Base-by-base conservation (phyloP, 2,888 invertebrate species). In the Ophion slaviceki region DNA sequence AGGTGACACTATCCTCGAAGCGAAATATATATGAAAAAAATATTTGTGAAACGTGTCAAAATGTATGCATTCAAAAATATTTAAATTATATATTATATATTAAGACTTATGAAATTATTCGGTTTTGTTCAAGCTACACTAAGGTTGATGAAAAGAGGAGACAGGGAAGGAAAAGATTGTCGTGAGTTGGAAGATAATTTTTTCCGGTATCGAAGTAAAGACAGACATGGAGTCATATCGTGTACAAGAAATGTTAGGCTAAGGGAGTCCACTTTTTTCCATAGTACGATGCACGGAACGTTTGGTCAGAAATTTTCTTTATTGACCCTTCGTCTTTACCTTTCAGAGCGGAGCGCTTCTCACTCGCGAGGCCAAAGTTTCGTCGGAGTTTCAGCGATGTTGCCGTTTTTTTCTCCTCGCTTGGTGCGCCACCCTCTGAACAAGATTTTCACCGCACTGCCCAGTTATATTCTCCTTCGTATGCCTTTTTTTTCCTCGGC, bases 381-480 rank as follows among this genome's bases (percentile, higher is more conserved):
- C 57, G 28, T 14, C 36, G 79, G 79, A 85, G 53, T 82, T 80
- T 59, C 67, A 28, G 67, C 62, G 79, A 80, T 85, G 64, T 71
- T 71, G 70, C 75, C 59, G n/a, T 66, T 79, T 40, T 20, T 62
- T 80, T 47, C 47, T 20, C 47, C 24, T 24, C n/a, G 62, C 11
- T 76, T 24, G 67, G 64, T 61, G 28, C 45, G 62, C 45, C 47
- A 64, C 57, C 66, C 59, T 45, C 59, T 20, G 70, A 59, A 32
- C n/a, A 64, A 75, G 68, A 79, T 79, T 47, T 76, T 61, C 59
- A n/a, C n/a, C 68, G 78, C 62, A 74, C 68, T n/a, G 45, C 71
- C 14, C 53, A 28, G 36, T 10, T 62, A n/a, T 32, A 11, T 53
- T 40, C 40, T 40, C 40, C 40, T 40, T 40, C 40, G 40, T 40